Evolutionary conservation across 2,113 vertebrate genomes (phyloP).

Genomic region (Motacilla tschutschensis): DNA sequence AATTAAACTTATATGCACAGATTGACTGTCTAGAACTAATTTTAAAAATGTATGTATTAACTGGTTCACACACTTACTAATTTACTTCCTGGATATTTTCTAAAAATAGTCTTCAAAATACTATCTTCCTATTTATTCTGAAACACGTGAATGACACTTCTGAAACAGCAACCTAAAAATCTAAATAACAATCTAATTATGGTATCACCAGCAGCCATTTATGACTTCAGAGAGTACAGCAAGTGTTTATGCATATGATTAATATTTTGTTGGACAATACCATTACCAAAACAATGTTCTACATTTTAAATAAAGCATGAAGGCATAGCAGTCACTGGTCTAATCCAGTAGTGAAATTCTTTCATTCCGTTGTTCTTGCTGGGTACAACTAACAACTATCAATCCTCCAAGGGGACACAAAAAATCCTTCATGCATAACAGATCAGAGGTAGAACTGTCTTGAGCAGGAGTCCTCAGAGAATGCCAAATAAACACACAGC

Average conservation of each 20-base stretch:
- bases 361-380: neutral
- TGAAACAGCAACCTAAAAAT: neutral
- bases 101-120: neutral
- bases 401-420: neutral
- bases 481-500: neutral
- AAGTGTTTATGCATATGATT: neutral
- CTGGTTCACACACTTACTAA: neutral
- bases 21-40: neutral
- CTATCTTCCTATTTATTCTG: neutral
- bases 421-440: neutral
- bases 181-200: neutral
- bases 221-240: neutral
- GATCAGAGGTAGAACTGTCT: neutral
- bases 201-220: neutral
- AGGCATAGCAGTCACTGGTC: neutral
- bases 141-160: neutral
- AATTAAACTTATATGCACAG: neutral
- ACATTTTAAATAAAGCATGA: neutral
- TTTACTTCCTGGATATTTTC: neutral
- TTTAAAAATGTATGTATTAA: neutral
- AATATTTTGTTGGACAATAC: neutral
- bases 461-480: neutral
- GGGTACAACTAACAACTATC: neutral
- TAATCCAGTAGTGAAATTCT: neutral
- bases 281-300: neutral